Percentiles rank a stretch among this genome's conserved stretches.
Evolutionary conservation across 2,888 invertebrate species (phyloP).

Genomic region (Drosophila infuscata): DNA sequence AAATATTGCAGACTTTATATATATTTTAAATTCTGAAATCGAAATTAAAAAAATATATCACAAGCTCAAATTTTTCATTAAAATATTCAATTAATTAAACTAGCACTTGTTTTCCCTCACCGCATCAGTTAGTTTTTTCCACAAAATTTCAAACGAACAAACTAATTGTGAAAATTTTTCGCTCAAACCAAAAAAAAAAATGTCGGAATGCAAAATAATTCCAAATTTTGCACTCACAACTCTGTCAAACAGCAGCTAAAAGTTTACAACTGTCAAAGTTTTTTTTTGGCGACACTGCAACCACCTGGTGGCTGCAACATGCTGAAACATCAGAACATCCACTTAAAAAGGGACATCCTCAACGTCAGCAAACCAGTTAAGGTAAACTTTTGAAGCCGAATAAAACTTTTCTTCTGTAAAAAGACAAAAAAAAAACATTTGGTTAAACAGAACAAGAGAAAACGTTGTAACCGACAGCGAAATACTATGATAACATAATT

Average conservation of each 20-base stretch:
- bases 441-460: slow-evolving; percentile 4
- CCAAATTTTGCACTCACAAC: slow-evolving; percentile 1
- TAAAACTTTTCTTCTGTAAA: slow-evolving; percentile 5
- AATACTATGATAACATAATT: too few relatives aligned
- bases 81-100: background rate
- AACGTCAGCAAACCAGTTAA: slow-evolving; percentile 10
- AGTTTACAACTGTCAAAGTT: slow-evolving; percentile 50
- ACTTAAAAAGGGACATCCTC: background rate
- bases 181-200: background rate
- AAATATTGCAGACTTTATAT: too few relatives aligned
- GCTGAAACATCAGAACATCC: background rate
- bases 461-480: too few relatives aligned
- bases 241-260: slow-evolving; percentile 36
- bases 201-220: slow-evolving; percentile 15
- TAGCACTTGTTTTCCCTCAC: background rate
- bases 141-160: slow-evolving; percentile 11
- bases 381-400: slow-evolving; percentile 45
- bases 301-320: slow-evolving; percentile 28
- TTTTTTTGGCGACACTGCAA: slow-evolving; percentile 20
- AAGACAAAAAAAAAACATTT: slow-evolving; percentile 10
- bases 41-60: background rate
- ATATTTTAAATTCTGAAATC: background rate
- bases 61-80: background rate
- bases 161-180: slow-evolving; percentile 42
- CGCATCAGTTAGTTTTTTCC: background rate